phyloP scores from a whole-genome alignment of 2,797 vertebrate species.

The Manis javanica region DNA sequence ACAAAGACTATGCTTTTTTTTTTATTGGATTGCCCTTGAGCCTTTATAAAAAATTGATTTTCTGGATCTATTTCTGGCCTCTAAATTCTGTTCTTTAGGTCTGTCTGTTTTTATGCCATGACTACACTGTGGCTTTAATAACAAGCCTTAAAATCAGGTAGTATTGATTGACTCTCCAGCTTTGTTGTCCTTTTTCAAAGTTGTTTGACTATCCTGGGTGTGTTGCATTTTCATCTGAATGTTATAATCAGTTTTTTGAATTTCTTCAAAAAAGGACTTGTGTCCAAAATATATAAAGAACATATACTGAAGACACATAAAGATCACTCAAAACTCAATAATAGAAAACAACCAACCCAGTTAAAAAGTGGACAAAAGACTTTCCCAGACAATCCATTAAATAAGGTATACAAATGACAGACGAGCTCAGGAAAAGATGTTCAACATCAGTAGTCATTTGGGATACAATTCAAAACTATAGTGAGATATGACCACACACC shows the following conservation, averaged over 20 bases:
- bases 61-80: neutral
- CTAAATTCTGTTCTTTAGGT: neutral
- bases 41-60: neutral
- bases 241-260: constrained; percentile 28
- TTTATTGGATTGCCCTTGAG: neutral
- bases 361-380: neutral
- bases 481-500: neutral
- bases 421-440: neutral
- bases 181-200: neutral
- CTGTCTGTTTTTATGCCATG: neutral
- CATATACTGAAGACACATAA: neutral
- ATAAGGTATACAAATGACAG: neutral
- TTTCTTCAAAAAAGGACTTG: neutral
- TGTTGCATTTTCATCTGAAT: neutral
- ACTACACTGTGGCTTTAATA: neutral
- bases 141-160: neutral
- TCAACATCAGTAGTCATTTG: neutral
- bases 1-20: neutral
- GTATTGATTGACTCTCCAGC: neutral
- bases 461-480: neutral
- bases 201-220: neutral
- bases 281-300: constrained; percentile 3
- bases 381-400: neutral
- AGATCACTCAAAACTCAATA: constrained; percentile 6
- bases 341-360: neutral